These are phyloP conservation scores for Calliphora vomitoria DNA, from an alignment of 2,888 invertebrate genomes.

Conservation along the genomic window DNA sequence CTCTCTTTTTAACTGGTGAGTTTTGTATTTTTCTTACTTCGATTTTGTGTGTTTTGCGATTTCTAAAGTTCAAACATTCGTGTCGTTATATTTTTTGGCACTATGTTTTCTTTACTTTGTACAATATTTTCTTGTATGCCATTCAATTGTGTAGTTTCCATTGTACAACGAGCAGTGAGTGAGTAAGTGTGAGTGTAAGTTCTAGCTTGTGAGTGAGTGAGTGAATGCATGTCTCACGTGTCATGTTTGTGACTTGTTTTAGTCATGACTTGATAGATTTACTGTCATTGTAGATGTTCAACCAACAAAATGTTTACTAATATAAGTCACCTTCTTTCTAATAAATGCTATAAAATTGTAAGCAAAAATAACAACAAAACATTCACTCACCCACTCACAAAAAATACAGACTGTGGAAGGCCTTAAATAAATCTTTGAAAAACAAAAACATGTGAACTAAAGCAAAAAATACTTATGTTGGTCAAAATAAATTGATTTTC, in stretches of 20 bases:
- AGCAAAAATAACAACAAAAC: neutral
- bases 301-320: conserved; percentile 63
- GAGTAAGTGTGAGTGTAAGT: neutral
- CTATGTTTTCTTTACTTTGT: conserved; percentile 15
- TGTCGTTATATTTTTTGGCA: conserved; percentile 41
- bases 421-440: neutral
- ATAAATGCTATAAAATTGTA: conserved; percentile 54
- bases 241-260: conserved; percentile 72
- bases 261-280: conserved; percentile 72
- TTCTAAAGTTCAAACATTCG: conserved; percentile 45
- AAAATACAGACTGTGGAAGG: neutral
- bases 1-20: neutral
- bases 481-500: conserved; percentile 39
- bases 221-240: conserved; percentile 66
- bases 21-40: neutral
- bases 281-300: conserved; percentile 63
- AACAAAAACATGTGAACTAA: neutral
- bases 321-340: conserved; percentile 58
- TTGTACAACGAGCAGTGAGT: conserved; percentile 7
- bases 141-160: neutral
- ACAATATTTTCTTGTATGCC: conserved; percentile 14
- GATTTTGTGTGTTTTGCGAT: conserved; percentile 24
- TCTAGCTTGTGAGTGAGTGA: conserved; percentile 13
- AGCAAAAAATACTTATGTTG: neutral
- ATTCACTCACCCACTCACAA: neutral